Evolutionary conservation across 1,140 invertebrate genomes (phyloP), one percentile per base, ranked within the genome.

Genomic region (Globodera rostochiensis): DNA sequence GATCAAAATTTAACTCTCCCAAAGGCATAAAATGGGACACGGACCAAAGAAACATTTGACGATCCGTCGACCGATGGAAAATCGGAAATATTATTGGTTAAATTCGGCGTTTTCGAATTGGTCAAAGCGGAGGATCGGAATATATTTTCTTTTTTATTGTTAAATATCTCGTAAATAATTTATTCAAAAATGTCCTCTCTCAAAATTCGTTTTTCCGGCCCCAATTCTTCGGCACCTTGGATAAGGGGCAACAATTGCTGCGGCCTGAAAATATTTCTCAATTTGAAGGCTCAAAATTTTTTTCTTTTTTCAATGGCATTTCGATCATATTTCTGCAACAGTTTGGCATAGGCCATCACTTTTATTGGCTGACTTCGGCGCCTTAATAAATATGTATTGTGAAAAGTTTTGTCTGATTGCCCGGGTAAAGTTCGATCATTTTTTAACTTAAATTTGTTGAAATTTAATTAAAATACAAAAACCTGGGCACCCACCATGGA

Each of bases 271-370:
- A 46, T 25, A 50, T 49, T 66, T 80, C 9, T 46, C 82, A 69
- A 25, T n/a, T 25, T 57, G 64, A 19, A 70, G 50, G 5, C 36
- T 36, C 36, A 36, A 36, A 5, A 7, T 36, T 67, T 49, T 36
- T 36, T 36, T 36, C 2, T 82, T 47, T 86, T 85, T 80, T 87
- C 64, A 47, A 86, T 77, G 6, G 57, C 79, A 47, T 67, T 21
- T 36, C 80, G 50, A 19, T 84, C 83, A 67, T 81, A 87, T 79
- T 82, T 87, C 9, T 89, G 73, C 6, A 86, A 70, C n/a, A 87
- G 76, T 53, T 87, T 83, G 73, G 87, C 84, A 70, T 88, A 87
- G 36, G 80, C 86, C 19, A 15, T 49, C 46, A 87, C 77, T 77
- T 69, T 66, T 6, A 81, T 69, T 13, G 86, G 83, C 57, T 87